A percentile compares a stretch with the other conserved stretches of the same genome.
Conservation (phyloP, 2,888 invertebrate species). For the Leucania comma region DNA sequence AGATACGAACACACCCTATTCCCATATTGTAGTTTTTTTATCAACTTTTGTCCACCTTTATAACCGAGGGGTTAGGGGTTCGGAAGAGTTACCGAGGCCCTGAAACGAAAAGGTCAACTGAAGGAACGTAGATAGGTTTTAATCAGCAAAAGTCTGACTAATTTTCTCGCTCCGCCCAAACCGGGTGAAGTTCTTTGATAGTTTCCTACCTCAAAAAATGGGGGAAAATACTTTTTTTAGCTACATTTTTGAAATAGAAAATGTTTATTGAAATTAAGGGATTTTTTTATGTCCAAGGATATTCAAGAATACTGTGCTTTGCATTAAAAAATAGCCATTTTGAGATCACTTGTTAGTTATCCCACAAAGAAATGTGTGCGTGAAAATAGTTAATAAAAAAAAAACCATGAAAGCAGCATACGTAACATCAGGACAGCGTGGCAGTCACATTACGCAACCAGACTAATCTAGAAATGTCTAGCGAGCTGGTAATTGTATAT, state of each 20-base stretch:
- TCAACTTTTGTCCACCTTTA: background rate
- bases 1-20: conserved; percentile 13
- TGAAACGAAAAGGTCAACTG: too few species aligned
- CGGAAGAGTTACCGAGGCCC: too few species aligned
- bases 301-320: too few species aligned
- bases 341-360: background rate
- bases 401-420: conserved; percentile 56
- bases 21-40: background rate
- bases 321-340: background rate
- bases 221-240: too few species aligned
- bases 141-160: too few species aligned
- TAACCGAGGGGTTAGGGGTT: too few species aligned
- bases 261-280: background rate
- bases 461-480: conserved; percentile 68
- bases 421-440: conserved; percentile 47
- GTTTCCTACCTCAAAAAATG: too few species aligned
- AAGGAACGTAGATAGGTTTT: too few species aligned
- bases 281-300: too few species aligned
- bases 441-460: conserved; percentile 65
- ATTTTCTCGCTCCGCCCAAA: too few species aligned
- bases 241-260: too few species aligned
- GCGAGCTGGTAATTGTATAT: conserved; percentile 51
- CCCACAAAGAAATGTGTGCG: background rate
- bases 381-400: conserved; percentile 24
- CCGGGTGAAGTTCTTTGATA: too few species aligned